phyloP scores from a whole-genome alignment of 1,140 invertebrate genomes.

The Nasonia longicornis region DNA sequence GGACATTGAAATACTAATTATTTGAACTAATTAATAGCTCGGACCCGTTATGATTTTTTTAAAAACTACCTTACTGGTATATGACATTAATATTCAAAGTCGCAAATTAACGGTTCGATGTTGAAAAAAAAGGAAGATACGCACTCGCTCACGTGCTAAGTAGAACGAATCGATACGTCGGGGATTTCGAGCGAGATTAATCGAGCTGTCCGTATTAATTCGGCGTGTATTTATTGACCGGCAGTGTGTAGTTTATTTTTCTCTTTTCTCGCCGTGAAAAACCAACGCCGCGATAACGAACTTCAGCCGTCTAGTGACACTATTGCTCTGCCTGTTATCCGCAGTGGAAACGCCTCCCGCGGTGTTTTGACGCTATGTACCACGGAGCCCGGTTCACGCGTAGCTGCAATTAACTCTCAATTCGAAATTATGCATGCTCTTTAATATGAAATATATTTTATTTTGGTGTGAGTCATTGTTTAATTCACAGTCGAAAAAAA shows the following conservation, averaged over 20 bases:
- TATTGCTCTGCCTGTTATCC: slow-evolving; percentile 10
- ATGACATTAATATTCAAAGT: neutral
- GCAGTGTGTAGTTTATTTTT: neutral
- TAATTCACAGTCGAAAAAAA: neutral
- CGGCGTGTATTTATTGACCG: neutral
- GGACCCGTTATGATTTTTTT: neutral
- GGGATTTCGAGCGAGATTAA: slow-evolving; percentile 3
- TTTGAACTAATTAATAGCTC: slow-evolving; percentile 3
- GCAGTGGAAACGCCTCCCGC: slow-evolving; percentile 7
- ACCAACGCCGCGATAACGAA: slow-evolving; percentile 1
- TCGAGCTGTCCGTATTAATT: slow-evolving; percentile 14
- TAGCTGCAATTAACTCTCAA: neutral
- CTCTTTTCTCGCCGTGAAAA: neutral
- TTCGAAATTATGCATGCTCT: neutral
- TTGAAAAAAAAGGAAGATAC: neutral
- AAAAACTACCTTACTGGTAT: neutral
- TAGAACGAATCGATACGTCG: slow-evolving; percentile 28
- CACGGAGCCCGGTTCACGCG: neutral
- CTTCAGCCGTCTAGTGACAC: slow-evolving; percentile 13
- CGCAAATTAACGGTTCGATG: neutral
- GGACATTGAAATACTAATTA: slow-evolving; percentile 4
- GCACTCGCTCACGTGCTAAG: neutral
- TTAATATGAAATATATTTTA: neutral
- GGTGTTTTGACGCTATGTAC: slow-evolving; percentile 5
- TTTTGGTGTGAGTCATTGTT: neutral